Conservation (phyloP, 1,140 invertebrate genomes). For the Tribolium madens region DNA sequence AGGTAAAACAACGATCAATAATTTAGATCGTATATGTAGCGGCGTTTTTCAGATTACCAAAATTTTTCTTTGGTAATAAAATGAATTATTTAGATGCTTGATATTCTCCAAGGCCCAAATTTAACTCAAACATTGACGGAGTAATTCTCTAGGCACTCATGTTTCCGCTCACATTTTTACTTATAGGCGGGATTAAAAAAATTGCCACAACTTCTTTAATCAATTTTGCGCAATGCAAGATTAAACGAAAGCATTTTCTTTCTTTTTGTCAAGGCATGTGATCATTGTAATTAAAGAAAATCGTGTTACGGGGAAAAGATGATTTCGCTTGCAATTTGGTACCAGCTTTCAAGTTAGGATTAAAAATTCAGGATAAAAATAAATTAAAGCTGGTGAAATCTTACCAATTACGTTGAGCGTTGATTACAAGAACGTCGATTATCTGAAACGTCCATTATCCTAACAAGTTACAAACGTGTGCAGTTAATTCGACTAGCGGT, state of each 20-base stretch:
- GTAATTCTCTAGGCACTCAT: background rate
- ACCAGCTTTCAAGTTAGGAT: constrained; percentile 16
- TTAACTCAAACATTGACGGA: constrained; percentile 29
- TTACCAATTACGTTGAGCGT: constrained; percentile 29
- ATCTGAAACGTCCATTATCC: constrained; percentile 34
- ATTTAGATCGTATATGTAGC: background rate
- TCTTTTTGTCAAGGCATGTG: constrained; percentile 2
- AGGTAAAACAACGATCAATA: constrained; percentile 13
- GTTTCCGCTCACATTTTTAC: background rate
- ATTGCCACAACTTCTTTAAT: background rate
- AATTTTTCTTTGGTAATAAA: constrained; percentile 23
- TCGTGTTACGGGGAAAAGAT: background rate
- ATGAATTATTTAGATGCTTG: constrained; percentile 26
- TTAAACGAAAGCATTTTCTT: background rate
- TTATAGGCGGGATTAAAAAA: too few relatives aligned
- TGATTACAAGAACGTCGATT: constrained; percentile 35
- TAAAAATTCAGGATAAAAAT: constrained; percentile 35
- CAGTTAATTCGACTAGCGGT: constrained; percentile 27
- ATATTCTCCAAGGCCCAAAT: constrained; percentile 24
- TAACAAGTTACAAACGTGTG: constrained; percentile 37
- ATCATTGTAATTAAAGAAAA: constrained; percentile 23
- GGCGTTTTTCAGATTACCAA: constrained; percentile 7
- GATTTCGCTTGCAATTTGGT: constrained; percentile 17
- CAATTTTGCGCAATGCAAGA: background rate
- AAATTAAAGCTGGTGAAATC: constrained; percentile 28